Conservation (phyloP, 2,888 invertebrate genomes). For the Gymnocheta viridis region DNA sequence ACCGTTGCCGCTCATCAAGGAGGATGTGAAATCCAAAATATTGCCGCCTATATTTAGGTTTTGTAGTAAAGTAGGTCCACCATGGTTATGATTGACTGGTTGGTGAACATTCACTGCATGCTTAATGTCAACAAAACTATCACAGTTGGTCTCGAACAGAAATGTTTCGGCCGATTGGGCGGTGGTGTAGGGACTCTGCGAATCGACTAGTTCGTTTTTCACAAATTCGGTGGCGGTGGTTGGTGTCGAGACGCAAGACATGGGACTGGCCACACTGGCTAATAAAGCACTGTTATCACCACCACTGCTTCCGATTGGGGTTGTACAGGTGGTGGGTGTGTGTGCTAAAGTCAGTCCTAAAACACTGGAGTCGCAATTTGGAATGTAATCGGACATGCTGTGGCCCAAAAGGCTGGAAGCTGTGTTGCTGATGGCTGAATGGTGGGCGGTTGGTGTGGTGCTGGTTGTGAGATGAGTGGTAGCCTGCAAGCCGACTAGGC, state of each 20-base stretch:
- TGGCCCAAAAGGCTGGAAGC: slow-evolving; percentile 70
- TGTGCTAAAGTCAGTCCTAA: slow-evolving; percentile 68
- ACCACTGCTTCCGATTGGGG: slow-evolving; percentile 66
- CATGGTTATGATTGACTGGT: slow-evolving; percentile 74
- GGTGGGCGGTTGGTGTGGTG: slow-evolving; percentile 72
- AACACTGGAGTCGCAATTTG: slow-evolving; percentile 75
- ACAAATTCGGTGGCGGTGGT: slow-evolving; percentile 80
- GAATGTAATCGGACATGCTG: slow-evolving; percentile 78
- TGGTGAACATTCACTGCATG: slow-evolving; percentile 79
- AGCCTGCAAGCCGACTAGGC: slow-evolving; percentile 66
- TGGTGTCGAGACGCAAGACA: slow-evolving; percentile 74
- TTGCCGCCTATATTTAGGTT: slow-evolving; percentile 70
- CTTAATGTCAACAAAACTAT: slow-evolving; percentile 80
- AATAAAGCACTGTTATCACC: slow-evolving; percentile 68
- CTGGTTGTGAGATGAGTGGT: slow-evolving; percentile 71
- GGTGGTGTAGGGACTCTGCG: slow-evolving; percentile 81
- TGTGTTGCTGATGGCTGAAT: slow-evolving; percentile 66
- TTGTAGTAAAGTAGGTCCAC: slow-evolving; percentile 72
- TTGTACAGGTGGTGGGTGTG: slow-evolving; percentile 67
- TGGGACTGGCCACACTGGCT: slow-evolving; percentile 71
- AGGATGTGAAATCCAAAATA: slow-evolving; percentile 73
- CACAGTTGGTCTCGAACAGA: slow-evolving; percentile 80
- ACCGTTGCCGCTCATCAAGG: slow-evolving; percentile 72
- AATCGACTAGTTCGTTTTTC: slow-evolving; percentile 81
- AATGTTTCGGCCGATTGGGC: slow-evolving; percentile 82